Evolutionary conservation across 1,140 invertebrate species (phyloP).

Genomic region (Latrodectus geometricus): DNA sequence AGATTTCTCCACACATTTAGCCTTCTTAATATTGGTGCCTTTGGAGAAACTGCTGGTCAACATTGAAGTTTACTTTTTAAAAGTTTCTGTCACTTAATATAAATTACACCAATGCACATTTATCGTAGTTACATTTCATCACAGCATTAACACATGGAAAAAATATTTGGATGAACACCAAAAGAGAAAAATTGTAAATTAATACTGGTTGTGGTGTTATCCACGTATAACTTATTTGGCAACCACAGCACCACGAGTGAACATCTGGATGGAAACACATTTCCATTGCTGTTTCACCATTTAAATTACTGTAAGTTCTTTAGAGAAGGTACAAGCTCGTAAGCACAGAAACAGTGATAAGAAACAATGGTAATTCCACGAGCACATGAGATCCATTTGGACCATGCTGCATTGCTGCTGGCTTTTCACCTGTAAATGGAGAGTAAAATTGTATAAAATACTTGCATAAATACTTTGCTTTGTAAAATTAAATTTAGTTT

Average conservation of each 20-base stretch:
- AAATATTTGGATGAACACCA: not conserved
- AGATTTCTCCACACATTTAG: too few species aligned
- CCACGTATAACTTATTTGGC: not conserved
- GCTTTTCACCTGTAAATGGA: slow-evolving; percentile 9
- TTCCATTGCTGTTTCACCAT: not conserved
- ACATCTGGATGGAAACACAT: not conserved
- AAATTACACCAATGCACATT: not conserved
- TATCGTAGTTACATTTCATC: not conserved
- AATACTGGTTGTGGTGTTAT: not conserved
- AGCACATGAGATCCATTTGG: not conserved
- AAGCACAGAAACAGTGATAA: not conserved
- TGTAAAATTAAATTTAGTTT: too few species aligned
- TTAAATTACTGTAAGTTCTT: not conserved
- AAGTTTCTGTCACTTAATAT: too few species aligned
- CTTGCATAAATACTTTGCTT: too few species aligned
- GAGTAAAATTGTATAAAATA: too few species aligned
- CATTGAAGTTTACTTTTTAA: too few species aligned
- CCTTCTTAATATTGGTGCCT: too few species aligned
- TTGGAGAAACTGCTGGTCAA: too few species aligned
- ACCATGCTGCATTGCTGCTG: slow-evolving; percentile 39
- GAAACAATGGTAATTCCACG: not conserved
- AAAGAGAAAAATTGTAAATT: not conserved
- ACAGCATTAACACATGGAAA: not conserved
- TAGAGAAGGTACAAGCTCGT: not conserved
- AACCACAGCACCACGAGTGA: not conserved